Base-by-base conservation (phyloP, 2,113 vertebrate species). In the Garra rufa region DNA sequence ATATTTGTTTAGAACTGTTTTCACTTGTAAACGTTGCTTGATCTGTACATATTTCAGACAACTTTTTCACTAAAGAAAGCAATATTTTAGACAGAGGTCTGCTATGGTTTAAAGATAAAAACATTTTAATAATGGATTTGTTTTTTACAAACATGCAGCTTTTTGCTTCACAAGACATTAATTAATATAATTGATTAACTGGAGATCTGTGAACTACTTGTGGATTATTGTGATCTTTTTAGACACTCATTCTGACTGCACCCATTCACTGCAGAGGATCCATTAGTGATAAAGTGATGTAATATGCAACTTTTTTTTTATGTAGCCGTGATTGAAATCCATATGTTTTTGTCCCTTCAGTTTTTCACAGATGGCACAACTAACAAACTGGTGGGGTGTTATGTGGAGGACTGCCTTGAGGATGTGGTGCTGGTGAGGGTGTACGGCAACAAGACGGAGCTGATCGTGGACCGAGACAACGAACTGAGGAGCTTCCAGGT, bases 401-500 rank as follows among this genome's bases (percentile, higher is more conserved):
- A 96, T 26, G 88, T 94, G 82, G 97, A 97, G 0, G 95, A 96
- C 43, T 92, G 87, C 57, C 96, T 96, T 76, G 92, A 83, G 0
- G 98, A 99, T 0, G 95, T 97, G 1, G 95, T 99, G 88, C 93
- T 99, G 87, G 97, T 99, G 6, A 95, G 98, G 0, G 95, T 99
- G 6, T 99, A 99, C 0, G 98, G 98, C 76, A 94, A 98, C 91
- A 97, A 93, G 83, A 99, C 97, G 0, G 98, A 99, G 92, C 94
- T 99, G 24, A 95, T 99, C 0, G 97, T 99, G 91, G 97, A 99
- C 92, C 89, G 98, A 46, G 97, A 98, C 90, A 98, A 96, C 17
- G 98, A 99, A 92, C 96, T 99, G 88, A 95, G 95, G 87, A 99
- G 97, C 84, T 99, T 99, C 94, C 98, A 98, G 93, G 95, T 99